Conservation (phyloP, 2,113 vertebrate species). For the Silurus glanis region DNA sequence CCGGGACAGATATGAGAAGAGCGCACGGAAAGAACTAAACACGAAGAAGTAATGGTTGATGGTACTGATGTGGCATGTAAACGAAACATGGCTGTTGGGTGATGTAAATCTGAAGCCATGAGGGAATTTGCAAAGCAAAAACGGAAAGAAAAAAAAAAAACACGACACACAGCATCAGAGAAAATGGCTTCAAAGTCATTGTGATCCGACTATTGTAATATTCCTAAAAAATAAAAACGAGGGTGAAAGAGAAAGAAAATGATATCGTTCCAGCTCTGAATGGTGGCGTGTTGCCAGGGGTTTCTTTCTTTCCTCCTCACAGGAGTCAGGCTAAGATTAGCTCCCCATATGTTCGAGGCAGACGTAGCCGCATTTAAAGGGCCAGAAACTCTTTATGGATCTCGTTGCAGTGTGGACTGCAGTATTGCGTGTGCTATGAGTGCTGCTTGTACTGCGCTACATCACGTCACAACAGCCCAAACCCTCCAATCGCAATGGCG, state of each 20-base stretch:
- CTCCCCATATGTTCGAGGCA: slow-evolving; percentile 77
- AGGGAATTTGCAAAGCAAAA: slow-evolving; percentile 32
- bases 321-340: slow-evolving; percentile 78
- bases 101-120: not conserved
- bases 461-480: not conserved
- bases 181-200: not conserved
- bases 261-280: slow-evolving; percentile 53
- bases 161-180: not conserved
- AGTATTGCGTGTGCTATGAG: slow-evolving; percentile 35
- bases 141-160: not conserved
- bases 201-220: not conserved
- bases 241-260: slow-evolving; percentile 41
- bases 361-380: slow-evolving; percentile 73
- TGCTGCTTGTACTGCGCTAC: not conserved
- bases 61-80: not conserved
- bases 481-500: not conserved
- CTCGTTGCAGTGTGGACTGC: slow-evolving; percentile 45
- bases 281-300: slow-evolving; percentile 71
- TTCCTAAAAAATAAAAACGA: slow-evolving; percentile 11
- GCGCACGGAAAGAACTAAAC: slow-evolving; percentile 4
- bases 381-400: slow-evolving; percentile 56
- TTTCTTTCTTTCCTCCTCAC: slow-evolving; percentile 64
- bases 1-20: not conserved
- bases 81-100: not conserved
- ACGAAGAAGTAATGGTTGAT: not conserved